A percentile compares a stretch with the other conserved stretches of the same genome.
Conservation (phyloP, 2,797 vertebrate species). For the Microctenopoma steveboyesi region DNA sequence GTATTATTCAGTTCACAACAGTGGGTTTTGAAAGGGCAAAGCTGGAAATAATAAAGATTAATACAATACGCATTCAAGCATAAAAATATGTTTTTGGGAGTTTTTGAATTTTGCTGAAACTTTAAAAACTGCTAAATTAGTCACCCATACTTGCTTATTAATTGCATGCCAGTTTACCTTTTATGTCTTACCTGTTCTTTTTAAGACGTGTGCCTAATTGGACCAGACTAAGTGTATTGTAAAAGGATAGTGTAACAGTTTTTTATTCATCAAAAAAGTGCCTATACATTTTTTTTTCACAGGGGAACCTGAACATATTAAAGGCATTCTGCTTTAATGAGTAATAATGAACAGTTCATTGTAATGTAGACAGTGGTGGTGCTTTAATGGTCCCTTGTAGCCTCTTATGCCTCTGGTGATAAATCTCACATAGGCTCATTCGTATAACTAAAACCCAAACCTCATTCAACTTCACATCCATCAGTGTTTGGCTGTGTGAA, state of each 20-base stretch:
- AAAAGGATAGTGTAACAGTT: constrained; percentile 27
- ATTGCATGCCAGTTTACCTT: constrained; percentile 20
- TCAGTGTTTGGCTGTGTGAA: constrained; percentile 88
- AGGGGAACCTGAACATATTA: constrained; percentile 73
- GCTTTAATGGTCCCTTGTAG: constrained; percentile 87
- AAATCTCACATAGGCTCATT: constrained; percentile 88
- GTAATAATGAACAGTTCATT: constrained; percentile 84
- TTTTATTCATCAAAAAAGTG: constrained; percentile 46
- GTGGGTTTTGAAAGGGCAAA: constrained; percentile 41
- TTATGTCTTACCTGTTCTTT: constrained; percentile 15
- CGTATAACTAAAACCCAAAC: constrained; percentile 94
- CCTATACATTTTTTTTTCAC: constrained; percentile 48
- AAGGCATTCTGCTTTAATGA: constrained; percentile 81
- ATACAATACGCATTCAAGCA: constrained; percentile 8
- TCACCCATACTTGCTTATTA: neutral
- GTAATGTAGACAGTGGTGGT: constrained; percentile 74
- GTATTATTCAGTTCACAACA: constrained; percentile 20
- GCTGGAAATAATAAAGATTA: constrained; percentile 29
- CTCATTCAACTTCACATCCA: constrained; percentile 94
- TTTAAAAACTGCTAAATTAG: constrained; percentile 14
- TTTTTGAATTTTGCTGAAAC: constrained; percentile 27
- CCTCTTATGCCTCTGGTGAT: constrained; percentile 87
- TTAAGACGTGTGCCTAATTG: constrained; percentile 25
- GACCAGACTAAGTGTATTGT: constrained; percentile 16
- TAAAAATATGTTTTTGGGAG: constrained; percentile 18